Conservation (phyloP, 2,797 vertebrate species). For the Pogoniulus pusillus region DNA sequence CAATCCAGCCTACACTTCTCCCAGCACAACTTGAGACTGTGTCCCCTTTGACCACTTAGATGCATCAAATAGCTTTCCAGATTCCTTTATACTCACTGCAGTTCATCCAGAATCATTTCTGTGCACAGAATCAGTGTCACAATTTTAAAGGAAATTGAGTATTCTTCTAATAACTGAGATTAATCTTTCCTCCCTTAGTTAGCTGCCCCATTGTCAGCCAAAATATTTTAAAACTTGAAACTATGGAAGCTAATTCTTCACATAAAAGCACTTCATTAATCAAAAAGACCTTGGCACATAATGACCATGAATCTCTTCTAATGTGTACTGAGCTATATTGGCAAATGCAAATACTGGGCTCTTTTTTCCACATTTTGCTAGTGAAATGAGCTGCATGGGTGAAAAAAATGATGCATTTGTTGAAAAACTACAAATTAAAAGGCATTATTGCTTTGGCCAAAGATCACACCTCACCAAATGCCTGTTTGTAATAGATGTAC, state of each 20-base stretch:
- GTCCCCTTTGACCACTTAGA: neutral
- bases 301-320: neutral
- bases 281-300: too few relatives aligned
- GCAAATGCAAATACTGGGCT: neutral
- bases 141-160: neutral
- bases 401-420: neutral
- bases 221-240: neutral
- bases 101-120: neutral
- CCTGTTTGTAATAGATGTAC: neutral
- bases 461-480: neutral
- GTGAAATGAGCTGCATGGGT: neutral
- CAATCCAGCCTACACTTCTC: too few relatives aligned
- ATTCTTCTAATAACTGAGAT: neutral
- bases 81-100: neutral
- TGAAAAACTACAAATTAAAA: neutral
- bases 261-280: neutral
- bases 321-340: neutral
- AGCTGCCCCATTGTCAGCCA: neutral
- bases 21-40: too few relatives aligned
- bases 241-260: neutral
- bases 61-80: neutral
- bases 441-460: neutral
- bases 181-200: neutral
- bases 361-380: neutral
- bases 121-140: neutral